A percentile compares a stretch with the other conserved stretches of the same genome.
Evolutionary conservation across 2,113 vertebrate genomes (phyloP).

Genomic region (Pelmatolapia mariae): DNA sequence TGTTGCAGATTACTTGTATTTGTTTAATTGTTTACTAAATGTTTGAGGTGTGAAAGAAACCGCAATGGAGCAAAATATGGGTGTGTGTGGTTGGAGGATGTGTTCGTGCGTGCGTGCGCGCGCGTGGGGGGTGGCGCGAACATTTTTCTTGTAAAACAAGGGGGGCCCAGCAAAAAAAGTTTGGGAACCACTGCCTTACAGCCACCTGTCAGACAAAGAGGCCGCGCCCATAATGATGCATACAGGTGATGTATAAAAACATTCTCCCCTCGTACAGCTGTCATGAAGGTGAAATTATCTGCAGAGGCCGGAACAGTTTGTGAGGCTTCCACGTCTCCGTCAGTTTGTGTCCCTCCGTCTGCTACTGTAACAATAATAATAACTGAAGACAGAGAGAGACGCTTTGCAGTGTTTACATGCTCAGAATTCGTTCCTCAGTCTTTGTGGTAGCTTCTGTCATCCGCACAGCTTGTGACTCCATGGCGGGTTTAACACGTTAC

Average conservation of each 20-base stretch:
- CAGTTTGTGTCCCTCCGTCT: accelerated
- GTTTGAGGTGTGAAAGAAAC: no score
- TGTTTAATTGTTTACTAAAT: no score
- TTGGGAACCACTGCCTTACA: no score
- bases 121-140: no score
- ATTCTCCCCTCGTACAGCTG: background rate
- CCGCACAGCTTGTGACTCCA: background rate
- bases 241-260: background rate
- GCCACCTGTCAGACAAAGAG: background rate
- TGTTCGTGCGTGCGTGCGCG: no score
- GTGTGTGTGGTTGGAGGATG: no score
- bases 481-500: background rate
- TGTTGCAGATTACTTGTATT: no score
- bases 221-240: background rate
- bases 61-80: no score
- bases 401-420: background rate
- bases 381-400: background rate
- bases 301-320: background rate
- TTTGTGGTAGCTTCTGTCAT: background rate
- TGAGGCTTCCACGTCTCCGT: background rate
- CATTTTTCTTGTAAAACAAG: no score
- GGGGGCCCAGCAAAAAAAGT: no score
- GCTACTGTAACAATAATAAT: background rate
- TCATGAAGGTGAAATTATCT: background rate
- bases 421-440: background rate